Conservation (phyloP, 2,888 invertebrate species). For the Mythimna impura region DNA sequence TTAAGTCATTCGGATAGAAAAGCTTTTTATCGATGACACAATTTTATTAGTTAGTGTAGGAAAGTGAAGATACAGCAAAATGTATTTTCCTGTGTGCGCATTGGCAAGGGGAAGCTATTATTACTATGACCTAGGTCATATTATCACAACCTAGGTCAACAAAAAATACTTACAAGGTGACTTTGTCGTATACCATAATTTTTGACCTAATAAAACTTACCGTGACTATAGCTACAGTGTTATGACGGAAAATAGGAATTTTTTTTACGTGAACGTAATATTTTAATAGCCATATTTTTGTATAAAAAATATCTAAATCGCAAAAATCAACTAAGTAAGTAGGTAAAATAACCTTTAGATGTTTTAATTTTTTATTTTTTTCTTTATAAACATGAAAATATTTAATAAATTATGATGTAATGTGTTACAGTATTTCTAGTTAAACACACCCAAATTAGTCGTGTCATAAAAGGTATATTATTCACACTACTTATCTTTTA, state of each 20-base stretch:
- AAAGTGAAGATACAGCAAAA: no score
- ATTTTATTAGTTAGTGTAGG: background rate
- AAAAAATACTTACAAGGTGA: constrained; percentile 6
- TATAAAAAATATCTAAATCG: background rate
- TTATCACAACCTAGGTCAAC: constrained; percentile 22
- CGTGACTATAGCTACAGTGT: background rate
- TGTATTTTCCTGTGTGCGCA: background rate
- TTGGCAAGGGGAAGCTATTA: background rate
- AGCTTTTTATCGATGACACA: background rate
- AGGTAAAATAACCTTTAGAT: background rate
- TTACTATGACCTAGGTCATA: constrained; percentile 22
- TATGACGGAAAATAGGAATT: background rate
- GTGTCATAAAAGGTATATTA: background rate
- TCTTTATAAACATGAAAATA: background rate
- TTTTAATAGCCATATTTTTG: background rate
- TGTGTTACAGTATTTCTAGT: constrained; percentile 1
- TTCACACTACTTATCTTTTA: background rate
- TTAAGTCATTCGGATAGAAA: no score
- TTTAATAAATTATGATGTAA: background rate
- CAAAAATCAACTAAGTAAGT: background rate
- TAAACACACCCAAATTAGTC: background rate
- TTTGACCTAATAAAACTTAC: background rate
- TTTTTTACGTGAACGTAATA: background rate
- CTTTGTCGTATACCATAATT: background rate
- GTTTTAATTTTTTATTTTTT: background rate